Percentiles rank a stretch among this genome's conserved stretches.
These are phyloP conservation scores for Panagrolaimus sp. DNA, from an alignment of 1,140 invertebrate genomes.

Conservation along the genomic window DNA sequence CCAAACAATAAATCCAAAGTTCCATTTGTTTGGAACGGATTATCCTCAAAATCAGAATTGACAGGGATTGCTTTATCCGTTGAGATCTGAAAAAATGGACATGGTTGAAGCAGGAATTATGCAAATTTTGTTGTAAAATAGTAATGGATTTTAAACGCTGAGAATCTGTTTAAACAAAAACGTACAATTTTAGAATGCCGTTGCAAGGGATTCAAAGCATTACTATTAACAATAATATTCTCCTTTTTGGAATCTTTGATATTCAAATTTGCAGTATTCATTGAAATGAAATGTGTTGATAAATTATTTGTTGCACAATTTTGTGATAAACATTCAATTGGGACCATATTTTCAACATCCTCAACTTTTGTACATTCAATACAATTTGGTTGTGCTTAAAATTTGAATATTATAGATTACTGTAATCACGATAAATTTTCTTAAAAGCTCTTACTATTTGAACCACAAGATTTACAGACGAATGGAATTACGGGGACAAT, in stretches of 20 bases:
- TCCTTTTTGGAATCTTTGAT: not conserved
- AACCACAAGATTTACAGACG: constrained; percentile 31
- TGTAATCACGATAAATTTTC: not conserved
- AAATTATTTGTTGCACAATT: constrained; percentile 25
- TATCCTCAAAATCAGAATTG: not conserved
- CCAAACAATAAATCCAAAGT: not conserved
- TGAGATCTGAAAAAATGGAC: not conserved
- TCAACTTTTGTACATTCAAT: constrained; percentile 43
- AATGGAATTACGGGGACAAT: constrained; percentile 41
- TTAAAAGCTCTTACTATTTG: constrained; percentile 8
- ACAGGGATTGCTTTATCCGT: not conserved
- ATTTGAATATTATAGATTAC: not conserved
- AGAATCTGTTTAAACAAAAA: not conserved
- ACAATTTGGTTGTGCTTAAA: constrained; percentile 20
- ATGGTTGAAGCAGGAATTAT: too few species aligned
- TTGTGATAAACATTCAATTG: constrained; percentile 16
- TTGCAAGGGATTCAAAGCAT: constrained; percentile 5
- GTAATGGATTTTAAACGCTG: too few species aligned
- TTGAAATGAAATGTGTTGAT: not conserved
- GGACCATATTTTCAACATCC: constrained; percentile 20
- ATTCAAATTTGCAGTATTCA: constrained; percentile 13
- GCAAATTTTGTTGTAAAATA: too few species aligned
- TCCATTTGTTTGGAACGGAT: not conserved
- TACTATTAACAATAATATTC: constrained; percentile 4
- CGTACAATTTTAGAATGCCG: constrained; percentile 12